phyloP scores from a whole-genome alignment of 2,888 invertebrate species.

The Xylocampa areola region DNA sequence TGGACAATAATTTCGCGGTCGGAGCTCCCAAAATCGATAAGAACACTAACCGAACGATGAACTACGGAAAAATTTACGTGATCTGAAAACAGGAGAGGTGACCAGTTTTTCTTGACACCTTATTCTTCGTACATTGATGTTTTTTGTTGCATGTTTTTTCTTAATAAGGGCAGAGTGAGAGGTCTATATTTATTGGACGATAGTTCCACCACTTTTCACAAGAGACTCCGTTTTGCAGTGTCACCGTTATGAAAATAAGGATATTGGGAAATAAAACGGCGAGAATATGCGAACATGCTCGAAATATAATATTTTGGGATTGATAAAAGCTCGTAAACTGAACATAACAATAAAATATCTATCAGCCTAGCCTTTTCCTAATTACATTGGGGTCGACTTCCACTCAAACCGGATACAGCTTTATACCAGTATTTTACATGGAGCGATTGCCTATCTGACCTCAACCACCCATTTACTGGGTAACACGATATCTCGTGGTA shows the following conservation, averaged over 20 bases:
- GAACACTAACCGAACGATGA: slow-evolving; percentile 10
- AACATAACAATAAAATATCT: too few species aligned
- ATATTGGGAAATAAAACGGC: slow-evolving; percentile 24
- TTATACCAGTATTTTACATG: too few species aligned
- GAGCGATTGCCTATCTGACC: too few species aligned
- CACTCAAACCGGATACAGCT: too few species aligned
- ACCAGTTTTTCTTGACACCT: slow-evolving; percentile 21
- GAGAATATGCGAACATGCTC: slow-evolving; percentile 22
- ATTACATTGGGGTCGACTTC: too few species aligned
- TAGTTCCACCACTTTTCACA: slow-evolving; percentile 29
- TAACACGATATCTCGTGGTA: too few species aligned
- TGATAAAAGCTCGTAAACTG: too few species aligned
- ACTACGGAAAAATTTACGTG: slow-evolving; percentile 10
- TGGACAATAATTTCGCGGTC: slow-evolving; percentile 17
- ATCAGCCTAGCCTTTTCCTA: too few species aligned
- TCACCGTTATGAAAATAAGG: slow-evolving; percentile 48
- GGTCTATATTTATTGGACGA: slow-evolving; percentile 24
- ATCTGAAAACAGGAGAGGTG: slow-evolving; percentile 13
- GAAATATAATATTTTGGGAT: slow-evolving; percentile 24
- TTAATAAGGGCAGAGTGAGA: not conserved
- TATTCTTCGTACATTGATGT: not conserved
- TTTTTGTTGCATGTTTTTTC: not conserved
- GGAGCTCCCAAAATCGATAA: slow-evolving; percentile 17
- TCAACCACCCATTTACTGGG: too few species aligned
- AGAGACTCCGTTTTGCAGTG: slow-evolving; percentile 29